These are phyloP conservation scores for Siderastrea siderea DNA, from an alignment of 92 coral and sea anemone species.

Conservation along the genomic window DNA sequence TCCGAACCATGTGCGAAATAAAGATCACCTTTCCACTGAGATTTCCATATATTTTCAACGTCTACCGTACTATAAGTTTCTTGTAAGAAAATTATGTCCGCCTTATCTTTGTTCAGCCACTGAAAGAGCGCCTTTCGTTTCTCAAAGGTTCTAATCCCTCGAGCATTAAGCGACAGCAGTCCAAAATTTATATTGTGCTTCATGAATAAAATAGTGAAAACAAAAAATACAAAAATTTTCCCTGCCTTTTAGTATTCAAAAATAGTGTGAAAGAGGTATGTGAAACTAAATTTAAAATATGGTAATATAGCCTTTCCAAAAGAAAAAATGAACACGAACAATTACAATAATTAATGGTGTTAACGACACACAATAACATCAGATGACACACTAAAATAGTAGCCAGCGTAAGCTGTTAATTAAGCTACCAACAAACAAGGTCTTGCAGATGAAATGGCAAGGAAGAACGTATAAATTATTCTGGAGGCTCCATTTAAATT, in stretches of 20 bases:
- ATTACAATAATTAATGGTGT: not conserved
- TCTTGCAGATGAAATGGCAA: not conserved
- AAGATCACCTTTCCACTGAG: constrained; percentile 54
- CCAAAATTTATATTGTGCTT: constrained; percentile 30
- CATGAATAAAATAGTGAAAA: not conserved
- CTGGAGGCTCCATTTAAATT: not conserved
- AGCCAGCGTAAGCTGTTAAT: constrained; percentile 6
- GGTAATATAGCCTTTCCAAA: not conserved
- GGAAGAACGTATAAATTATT: not conserved
- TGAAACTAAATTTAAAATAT: not conserved
- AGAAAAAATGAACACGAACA: not conserved
- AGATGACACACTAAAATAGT: not conserved
- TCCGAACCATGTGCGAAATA: constrained; percentile 62
- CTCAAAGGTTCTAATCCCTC: constrained; percentile 54
- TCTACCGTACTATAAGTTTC: constrained; percentile 54
- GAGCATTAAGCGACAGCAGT: constrained; percentile 59
- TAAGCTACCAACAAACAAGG: not conserved
- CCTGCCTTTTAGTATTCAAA: not conserved
- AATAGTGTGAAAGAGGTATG: not conserved
- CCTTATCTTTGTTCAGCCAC: constrained; percentile 42
- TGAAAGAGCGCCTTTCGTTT: constrained; percentile 53
- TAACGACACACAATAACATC: not conserved
- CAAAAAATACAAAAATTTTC: not conserved
- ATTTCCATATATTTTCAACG: constrained; percentile 44
- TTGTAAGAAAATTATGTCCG: constrained; percentile 54